A percentile compares a stretch with the other conserved stretches of the same genome.
Evolutionary conservation across 1,140 invertebrate species (phyloP).

Genomic region (Drosophila tani): DNA sequence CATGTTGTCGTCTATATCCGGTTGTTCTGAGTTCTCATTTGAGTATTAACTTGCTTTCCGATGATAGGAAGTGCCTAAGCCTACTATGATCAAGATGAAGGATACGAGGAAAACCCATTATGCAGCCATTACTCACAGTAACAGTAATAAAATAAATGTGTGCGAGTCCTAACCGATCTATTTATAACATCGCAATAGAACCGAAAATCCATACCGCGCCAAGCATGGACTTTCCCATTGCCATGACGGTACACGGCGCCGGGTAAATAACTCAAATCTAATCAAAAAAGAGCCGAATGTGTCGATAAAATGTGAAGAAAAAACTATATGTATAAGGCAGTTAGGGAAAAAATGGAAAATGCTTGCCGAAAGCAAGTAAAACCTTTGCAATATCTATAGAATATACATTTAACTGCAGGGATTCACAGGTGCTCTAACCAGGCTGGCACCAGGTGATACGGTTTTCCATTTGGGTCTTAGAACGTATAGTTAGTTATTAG

Average conservation of each 20-base stretch:
- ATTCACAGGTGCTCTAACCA: background rate
- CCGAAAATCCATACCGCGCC: constrained; percentile 1
- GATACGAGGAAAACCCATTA: constrained; percentile 11
- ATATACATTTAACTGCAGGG: background rate
- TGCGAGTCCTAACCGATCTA: constrained; percentile 7
- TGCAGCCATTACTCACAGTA: constrained; percentile 17
- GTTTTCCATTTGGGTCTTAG: background rate
- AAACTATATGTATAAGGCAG: background rate
- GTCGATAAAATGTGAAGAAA: constrained; percentile 34
- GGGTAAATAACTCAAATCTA: constrained; percentile 31
- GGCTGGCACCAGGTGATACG: background rate
- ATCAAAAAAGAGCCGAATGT: constrained; percentile 12
- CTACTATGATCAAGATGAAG: background rate
- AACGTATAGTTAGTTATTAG: no score
- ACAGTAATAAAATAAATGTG: background rate
- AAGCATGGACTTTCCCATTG: constrained; percentile 33
- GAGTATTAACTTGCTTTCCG: background rate
- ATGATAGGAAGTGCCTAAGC: constrained; percentile 7
- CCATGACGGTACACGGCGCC: constrained; percentile 1
- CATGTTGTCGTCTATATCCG: constrained; percentile 34
- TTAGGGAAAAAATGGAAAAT: background rate
- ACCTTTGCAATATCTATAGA: background rate
- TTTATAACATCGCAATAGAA: constrained; percentile 21
- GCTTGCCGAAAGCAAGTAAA: background rate
- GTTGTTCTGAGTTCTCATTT: background rate